Evolutionary conservation across 2,888 invertebrate genomes (phyloP).

Genomic region (Himalopsyche anomala): DNA sequence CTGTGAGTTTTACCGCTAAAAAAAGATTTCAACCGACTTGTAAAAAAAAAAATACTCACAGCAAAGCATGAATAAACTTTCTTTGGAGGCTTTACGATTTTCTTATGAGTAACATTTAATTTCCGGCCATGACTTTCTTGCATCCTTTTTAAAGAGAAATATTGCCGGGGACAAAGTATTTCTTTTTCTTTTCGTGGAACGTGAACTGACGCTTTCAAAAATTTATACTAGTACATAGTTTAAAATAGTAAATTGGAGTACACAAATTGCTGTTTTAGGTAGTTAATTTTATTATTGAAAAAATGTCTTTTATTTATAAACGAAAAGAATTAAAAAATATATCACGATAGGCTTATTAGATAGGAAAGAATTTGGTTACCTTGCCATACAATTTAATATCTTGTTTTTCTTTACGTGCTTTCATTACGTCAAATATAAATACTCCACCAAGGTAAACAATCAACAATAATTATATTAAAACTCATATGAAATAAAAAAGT

Average conservation of each 20-base stretch:
- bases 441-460: too few relatives aligned
- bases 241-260: neutral
- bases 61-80: slow-evolving; percentile 52
- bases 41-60: slow-evolving; percentile 32
- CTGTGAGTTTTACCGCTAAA: slow-evolving; percentile 19
- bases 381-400: too few relatives aligned
- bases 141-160: neutral
- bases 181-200: slow-evolving; percentile 20
- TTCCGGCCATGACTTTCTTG: slow-evolving; percentile 48
- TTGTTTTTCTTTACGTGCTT: too few relatives aligned
- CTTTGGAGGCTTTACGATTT: slow-evolving; percentile 48
- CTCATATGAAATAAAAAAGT: too few relatives aligned
- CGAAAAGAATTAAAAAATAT: too few relatives aligned
- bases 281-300: neutral
- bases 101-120: slow-evolving; percentile 55
- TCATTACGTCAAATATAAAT: too few relatives aligned
- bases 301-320: too few relatives aligned
- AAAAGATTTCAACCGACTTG: neutral
- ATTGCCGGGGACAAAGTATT: slow-evolving; percentile 15
- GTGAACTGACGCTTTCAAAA: neutral
- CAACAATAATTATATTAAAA: too few relatives aligned
- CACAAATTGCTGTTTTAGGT: neutral
- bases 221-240: neutral
- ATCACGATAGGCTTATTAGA: too few relatives aligned
- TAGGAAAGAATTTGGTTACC: too few relatives aligned